phyloP scores from a whole-genome alignment of 2,113 vertebrate genomes.

The Chelonoidis abingdonii region DNA sequence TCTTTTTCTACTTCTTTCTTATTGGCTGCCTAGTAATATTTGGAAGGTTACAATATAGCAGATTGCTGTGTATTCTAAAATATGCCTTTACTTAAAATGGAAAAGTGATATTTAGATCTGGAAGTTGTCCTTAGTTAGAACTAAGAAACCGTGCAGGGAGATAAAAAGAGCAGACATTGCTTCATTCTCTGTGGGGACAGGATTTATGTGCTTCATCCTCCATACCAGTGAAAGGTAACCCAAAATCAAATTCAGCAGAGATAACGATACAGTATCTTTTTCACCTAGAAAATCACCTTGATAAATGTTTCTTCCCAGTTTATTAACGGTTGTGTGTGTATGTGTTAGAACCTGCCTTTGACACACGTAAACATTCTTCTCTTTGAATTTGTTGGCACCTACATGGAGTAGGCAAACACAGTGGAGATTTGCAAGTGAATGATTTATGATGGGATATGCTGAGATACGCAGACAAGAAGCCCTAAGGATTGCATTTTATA shows the following conservation, averaged over 20 bases:
- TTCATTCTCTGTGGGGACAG: background rate
- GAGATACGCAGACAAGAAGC: constrained; percentile 20
- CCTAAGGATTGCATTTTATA: background rate
- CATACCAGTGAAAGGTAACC: background rate
- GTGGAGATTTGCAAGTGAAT: background rate
- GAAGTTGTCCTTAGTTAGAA: background rate
- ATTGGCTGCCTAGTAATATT: accelerated
- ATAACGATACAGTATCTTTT: background rate
- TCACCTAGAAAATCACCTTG: background rate
- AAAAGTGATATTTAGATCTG: background rate
- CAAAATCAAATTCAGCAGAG: background rate
- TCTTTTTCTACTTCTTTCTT: background rate
- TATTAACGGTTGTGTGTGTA: background rate
- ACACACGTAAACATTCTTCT: constrained; percentile 31
- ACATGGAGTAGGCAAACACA: background rate
- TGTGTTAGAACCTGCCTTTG: constrained; percentile 59
- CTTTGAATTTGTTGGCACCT: constrained; percentile 49
- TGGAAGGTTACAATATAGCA: background rate
- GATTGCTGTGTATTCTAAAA: background rate
- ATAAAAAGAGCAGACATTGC: background rate
- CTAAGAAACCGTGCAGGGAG: background rate
- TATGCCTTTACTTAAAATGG: background rate
- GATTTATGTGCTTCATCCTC: background rate
- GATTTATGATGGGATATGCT: constrained; percentile 29
- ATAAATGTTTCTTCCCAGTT: background rate